Conservation (phyloP, 2,797 vertebrate species). For the Discoglossus pictus region DNA sequence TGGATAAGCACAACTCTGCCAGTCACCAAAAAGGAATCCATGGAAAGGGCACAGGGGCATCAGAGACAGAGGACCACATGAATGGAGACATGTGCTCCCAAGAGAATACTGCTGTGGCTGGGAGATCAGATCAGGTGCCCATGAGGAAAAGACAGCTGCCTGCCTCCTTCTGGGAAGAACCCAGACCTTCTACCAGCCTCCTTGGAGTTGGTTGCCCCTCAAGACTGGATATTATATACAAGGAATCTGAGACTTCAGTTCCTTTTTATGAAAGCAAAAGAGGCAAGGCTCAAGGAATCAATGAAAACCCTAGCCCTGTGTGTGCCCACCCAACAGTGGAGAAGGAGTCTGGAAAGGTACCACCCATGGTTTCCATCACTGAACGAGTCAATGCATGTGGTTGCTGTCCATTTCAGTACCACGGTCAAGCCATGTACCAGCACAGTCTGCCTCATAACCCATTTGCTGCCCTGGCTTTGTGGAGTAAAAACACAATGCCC, state of each 20-base stretch:
- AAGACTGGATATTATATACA: constrained; percentile 60
- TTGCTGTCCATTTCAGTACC: constrained; percentile 88
- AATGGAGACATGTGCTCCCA: constrained; percentile 47
- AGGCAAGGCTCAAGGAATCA: constrained; percentile 22
- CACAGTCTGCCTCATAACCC: constrained; percentile 70
- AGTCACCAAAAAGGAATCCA: constrained; percentile 36
- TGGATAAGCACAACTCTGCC: constrained; percentile 58
- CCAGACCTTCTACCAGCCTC: constrained; percentile 72
- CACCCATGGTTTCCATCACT: constrained; percentile 61
- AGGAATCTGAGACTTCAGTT: constrained; percentile 44
- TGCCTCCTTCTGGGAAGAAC: constrained; percentile 97
- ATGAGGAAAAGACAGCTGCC: constrained; percentile 97
- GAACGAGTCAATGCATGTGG: constrained; percentile 75
- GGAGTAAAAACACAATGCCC: constrained; percentile 72
- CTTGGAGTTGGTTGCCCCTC: constrained; percentile 56
- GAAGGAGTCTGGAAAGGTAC: constrained; percentile 71
- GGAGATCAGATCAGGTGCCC: constrained; percentile 81
- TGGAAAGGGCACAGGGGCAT: constrained; percentile 60
- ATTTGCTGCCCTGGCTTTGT: constrained; percentile 71
- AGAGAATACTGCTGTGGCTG: constrained; percentile 58
- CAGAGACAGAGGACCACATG: constrained; percentile 42
- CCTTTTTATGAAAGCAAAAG: constrained; percentile 61
- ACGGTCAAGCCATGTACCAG: constrained; percentile 82
- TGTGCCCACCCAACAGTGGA: constrained; percentile 61
- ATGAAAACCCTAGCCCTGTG: constrained; percentile 61